Percentiles rank a stretch among this genome's conserved stretches.
These are phyloP conservation scores for Uromys caudimaculatus DNA, from an alignment of 2,797 vertebrate species.

Conservation along the genomic window DNA sequence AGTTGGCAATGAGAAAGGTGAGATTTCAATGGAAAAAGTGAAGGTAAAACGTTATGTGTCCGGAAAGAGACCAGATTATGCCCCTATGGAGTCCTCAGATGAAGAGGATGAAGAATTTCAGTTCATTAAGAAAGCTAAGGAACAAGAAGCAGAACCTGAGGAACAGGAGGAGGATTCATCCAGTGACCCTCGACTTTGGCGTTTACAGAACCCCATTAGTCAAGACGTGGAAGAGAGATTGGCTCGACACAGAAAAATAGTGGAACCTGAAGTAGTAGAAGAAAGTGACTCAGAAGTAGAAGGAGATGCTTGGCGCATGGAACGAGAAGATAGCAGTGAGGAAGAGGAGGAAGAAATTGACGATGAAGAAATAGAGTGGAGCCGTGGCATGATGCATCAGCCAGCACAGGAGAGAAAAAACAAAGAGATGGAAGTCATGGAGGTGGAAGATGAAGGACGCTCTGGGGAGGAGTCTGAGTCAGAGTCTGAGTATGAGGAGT, in stretches of 20 bases:
- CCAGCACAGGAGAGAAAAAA: constrained; percentile 94
- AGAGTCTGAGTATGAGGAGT: constrained; percentile 98
- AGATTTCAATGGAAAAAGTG: constrained; percentile 99
- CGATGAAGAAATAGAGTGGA: constrained; percentile 97
- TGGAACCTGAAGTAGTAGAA: constrained; percentile 95
- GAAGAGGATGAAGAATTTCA: constrained; percentile 99
- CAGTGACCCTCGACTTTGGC: constrained; percentile 95
- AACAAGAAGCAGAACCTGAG: constrained; percentile 93
- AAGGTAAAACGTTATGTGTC: constrained; percentile 99
- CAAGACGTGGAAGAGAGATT: constrained; percentile 98
- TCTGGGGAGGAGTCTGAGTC: constrained; percentile 96
- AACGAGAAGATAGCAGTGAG: constrained; percentile 95
- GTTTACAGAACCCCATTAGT: constrained; percentile 94
- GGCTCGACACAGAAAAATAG: constrained; percentile 96
- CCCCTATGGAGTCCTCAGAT: constrained; percentile 98
- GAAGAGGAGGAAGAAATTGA: constrained; percentile 96
- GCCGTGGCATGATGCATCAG: constrained; percentile 95
- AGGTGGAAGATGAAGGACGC: constrained; percentile 96
- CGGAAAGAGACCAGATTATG: constrained; percentile 98
- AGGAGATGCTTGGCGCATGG: constrained; percentile 95
- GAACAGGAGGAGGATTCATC: constrained; percentile 94
- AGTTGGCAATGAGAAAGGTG: too few relatives aligned
- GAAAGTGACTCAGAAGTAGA: constrained; percentile 98
- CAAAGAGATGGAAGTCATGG: constrained; percentile 97
- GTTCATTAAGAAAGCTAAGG: constrained; percentile 97